Evolutionary conservation across 2,888 invertebrate species (phyloP), one percentile per base, ranked within the genome.

Genomic region (Chymomyza fuscimana): DNA sequence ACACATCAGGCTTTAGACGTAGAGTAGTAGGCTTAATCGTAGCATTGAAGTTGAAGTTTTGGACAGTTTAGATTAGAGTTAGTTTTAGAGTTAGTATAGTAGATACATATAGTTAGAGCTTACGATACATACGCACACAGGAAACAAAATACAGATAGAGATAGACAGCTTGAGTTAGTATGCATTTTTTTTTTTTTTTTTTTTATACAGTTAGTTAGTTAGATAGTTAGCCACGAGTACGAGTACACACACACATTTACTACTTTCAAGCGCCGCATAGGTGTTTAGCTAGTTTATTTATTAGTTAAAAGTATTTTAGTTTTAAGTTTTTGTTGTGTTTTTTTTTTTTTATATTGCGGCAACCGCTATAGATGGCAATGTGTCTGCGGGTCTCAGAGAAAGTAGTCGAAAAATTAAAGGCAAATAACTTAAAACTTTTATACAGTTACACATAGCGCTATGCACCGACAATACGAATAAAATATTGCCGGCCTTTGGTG

Each of bases 221-320:
- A 63, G 72, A 76, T 50, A 65, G 58, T 51, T 67, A 65, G 63
- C 36, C 70, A 72, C 72, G 70, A 77, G 72, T 65, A 76, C 67
- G 67, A 73, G 68, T 73, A 79, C 58, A 78, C 59, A 79, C 22
- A 54, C 5, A 71, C 9, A 74, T 54, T 52, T 65, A 65, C 75
- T 81, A 79, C 69, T 70, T 74, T 71, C 72, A 81, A 81, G 84
- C 82, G 75, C 19, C 69, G 79, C 67, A 58, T 59, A 68, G 60
- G 16, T 56, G 72, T 73, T 69, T 22, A 67, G 70, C 22, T 32
- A 32, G 70, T 67, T 66, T 71, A 62, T 66, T 67, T 67, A 65
- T 63, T 61, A 56, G 54, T 51, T 70, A 67, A 4, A 4, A 46
- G 40, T 60, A 40, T 69, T 65, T 58, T 66, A 32, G 62, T 63